These are phyloP conservation scores for Myocastor coypus DNA, from an alignment of 2,113 vertebrate genomes.

Conservation along the genomic window DNA sequence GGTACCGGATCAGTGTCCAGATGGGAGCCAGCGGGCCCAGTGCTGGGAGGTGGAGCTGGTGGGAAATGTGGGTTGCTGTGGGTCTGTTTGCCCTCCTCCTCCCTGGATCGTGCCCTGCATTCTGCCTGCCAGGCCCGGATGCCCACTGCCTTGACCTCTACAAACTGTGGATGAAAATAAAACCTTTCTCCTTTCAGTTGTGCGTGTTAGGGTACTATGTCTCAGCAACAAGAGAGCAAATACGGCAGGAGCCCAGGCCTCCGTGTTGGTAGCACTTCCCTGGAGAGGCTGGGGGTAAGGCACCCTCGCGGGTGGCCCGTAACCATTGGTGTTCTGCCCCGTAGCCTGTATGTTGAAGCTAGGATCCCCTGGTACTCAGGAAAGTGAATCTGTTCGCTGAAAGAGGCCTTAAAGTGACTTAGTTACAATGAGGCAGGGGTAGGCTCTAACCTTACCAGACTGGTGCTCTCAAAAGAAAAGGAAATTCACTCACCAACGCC, in stretches of 20 bases:
- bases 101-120: neutral
- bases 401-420: neutral
- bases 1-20: neutral
- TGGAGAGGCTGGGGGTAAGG: neutral
- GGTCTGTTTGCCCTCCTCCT: neutral
- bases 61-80: neutral
- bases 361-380: fast-evolving
- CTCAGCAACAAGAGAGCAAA: neutral
- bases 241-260: neutral
- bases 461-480: neutral
- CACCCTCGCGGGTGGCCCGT: neutral
- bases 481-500: neutral
- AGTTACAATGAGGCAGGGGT: neutral
- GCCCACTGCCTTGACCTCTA: neutral
- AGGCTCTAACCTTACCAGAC: neutral
- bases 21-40: neutral
- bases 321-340: neutral
- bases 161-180: neutral
- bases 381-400: neutral
- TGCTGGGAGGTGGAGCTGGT: neutral
- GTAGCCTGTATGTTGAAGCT: neutral
- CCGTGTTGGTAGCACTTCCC: neutral
- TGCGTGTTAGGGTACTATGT: neutral
- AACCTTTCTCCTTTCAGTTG: neutral
- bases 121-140: neutral